A percentile compares a stretch with the other conserved stretches of the same genome.
Evolutionary conservation across 2,113 vertebrate species (phyloP).

Genomic region (Chascanopsetta lugubris): DNA sequence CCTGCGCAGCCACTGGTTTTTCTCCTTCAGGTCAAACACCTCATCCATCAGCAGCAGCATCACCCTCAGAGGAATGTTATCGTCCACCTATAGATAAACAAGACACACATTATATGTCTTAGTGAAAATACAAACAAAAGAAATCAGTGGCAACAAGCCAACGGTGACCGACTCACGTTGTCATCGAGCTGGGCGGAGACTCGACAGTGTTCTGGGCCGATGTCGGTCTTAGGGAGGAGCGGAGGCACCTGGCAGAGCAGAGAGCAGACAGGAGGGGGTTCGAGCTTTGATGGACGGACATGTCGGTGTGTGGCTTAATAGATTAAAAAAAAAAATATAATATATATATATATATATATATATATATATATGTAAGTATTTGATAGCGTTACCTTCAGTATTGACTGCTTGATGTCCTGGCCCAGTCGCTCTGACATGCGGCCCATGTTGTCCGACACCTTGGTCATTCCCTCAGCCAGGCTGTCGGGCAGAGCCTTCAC

Average conservation of each 20-base stretch:
- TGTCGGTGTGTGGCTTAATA: background rate
- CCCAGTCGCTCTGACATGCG: constrained; percentile 96
- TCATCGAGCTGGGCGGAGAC: constrained; percentile 97
- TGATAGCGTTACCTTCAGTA: constrained; percentile 89
- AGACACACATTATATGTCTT: background rate
- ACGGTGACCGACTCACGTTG: constrained; percentile 84
- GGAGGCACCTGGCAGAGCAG: constrained; percentile 86
- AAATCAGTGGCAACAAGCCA: background rate
- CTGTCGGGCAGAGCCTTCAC: constrained; percentile 98
- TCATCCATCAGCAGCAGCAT: constrained; percentile 99
- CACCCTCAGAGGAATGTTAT: constrained; percentile 95
- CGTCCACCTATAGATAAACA: constrained; percentile 88
- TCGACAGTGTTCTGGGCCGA: constrained; percentile 93
- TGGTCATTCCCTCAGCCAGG: constrained; percentile 97
- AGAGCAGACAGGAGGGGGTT: background rate
- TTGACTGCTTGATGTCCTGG: constrained; percentile 97
- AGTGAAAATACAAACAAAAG: background rate
- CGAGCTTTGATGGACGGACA: background rate
- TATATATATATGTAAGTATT: too few species aligned
- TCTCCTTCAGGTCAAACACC: constrained; percentile 98
- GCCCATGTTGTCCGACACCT: constrained; percentile 98
- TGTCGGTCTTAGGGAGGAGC: constrained; percentile 90
- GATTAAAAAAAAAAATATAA: too few species aligned
- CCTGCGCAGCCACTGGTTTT: constrained; percentile 97
- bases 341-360: background rate